These are phyloP conservation scores for Phodopus roborovskii DNA, from an alignment of 2,113 vertebrate species.

Conservation along the genomic window DNA sequence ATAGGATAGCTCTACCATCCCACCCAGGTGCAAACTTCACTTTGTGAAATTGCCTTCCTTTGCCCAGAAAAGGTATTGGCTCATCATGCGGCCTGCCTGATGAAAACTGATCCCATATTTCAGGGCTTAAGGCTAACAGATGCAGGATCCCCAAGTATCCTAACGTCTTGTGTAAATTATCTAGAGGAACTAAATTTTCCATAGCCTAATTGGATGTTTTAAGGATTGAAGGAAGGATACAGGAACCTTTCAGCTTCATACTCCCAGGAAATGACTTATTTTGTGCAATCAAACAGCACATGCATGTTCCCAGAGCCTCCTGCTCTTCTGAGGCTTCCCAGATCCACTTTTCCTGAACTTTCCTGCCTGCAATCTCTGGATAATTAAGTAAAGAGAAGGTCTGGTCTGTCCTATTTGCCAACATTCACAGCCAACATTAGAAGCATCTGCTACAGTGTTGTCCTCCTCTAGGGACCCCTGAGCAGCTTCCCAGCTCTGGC, in stretches of 20 bases:
- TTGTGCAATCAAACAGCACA: not conserved
- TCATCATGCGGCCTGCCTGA: not conserved
- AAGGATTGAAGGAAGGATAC: not conserved
- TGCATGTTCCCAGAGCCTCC: not conserved
- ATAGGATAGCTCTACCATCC: not conserved
- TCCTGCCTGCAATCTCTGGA: not conserved
- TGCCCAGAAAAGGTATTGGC: constrained; percentile 29
- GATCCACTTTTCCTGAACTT: not conserved
- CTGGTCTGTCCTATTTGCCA: not conserved
- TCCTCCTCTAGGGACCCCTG: not conserved
- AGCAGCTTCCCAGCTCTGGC: not conserved
- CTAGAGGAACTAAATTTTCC: constrained; percentile 65
- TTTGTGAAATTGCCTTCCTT: constrained; percentile 52
- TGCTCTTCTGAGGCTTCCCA: not conserved
- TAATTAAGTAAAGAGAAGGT: constrained; percentile 25
- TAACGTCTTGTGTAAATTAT: constrained; percentile 70
- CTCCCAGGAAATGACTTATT: constrained; percentile 11
- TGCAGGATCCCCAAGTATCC: constrained; percentile 54
- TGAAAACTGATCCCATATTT: constrained; percentile 53
- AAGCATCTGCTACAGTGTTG: not conserved
- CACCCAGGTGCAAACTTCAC: not conserved
- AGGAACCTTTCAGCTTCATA: not conserved
- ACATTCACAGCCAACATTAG: not conserved
- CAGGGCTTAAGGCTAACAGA: constrained; percentile 45
- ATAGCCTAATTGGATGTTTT: constrained; percentile 44